Percentiles rank a stretch among this genome's conserved stretches.
phyloP scores from a whole-genome alignment of 2,888 invertebrate species.

The Drosophila mayaguana region DNA sequence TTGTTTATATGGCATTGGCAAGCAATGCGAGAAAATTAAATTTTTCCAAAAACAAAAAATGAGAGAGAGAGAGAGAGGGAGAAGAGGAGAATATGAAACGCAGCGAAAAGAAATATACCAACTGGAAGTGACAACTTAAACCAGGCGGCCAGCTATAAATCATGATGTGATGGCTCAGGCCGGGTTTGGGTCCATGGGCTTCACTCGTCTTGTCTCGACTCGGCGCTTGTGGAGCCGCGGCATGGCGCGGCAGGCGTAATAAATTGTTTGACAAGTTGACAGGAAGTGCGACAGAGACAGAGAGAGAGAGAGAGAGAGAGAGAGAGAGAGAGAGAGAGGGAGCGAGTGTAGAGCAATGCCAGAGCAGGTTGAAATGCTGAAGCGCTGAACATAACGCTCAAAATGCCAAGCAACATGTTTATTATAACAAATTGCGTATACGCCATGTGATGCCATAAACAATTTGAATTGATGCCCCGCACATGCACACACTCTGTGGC shows the following conservation, averaged over 20 bases:
- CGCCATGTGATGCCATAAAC: conserved; percentile 72
- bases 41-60: conserved; percentile 29
- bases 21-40: conserved; percentile 59
- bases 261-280: conserved; percentile 79
- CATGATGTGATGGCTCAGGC: conserved; percentile 54
- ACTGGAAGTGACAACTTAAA: conserved; percentile 58
- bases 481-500: conserved; percentile 12
- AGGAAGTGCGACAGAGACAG: conserved; percentile 38
- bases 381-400: conserved; percentile 12
- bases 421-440: conserved; percentile 79
- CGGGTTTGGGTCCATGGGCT: background rate
- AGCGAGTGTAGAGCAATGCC: background rate
- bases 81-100: background rate
- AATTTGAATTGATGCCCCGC: conserved; percentile 68
- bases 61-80: background rate
- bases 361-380: conserved; percentile 18
- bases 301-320: background rate
- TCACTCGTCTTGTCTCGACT: background rate
- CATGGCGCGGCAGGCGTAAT: conserved; percentile 54
- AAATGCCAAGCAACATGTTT: conserved; percentile 73
- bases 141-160: conserved; percentile 69
- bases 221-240: background rate
- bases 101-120: conserved; percentile 22
- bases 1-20: conserved; percentile 35
- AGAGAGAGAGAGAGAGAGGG: conserved; percentile 4